phyloP scores from a whole-genome alignment of 2,888 invertebrate genomes.

The Tupiocoris notatus region DNA sequence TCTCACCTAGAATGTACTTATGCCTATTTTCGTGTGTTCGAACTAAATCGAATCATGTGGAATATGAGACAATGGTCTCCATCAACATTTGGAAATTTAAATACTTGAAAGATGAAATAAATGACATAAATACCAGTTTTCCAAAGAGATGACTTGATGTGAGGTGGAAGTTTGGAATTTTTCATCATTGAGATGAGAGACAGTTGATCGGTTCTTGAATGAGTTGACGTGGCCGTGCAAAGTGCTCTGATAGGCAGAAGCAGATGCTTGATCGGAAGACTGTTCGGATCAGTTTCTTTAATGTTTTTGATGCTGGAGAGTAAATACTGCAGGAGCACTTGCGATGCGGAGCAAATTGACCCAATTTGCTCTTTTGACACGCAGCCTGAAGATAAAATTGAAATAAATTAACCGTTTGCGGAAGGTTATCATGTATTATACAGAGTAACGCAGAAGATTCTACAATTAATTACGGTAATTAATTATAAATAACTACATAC shows the following conservation, averaged over 20 bases:
- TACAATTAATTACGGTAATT: no score
- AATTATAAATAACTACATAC: no score
- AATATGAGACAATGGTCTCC: no score
- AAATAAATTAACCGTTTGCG: background rate
- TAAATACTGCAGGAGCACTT: constrained; percentile 67
- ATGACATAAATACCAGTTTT: background rate
- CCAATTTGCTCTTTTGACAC: constrained; percentile 69
- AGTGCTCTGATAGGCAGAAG: constrained; percentile 68
- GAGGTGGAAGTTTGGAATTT: constrained; percentile 65
- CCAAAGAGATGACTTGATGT: constrained; percentile 54
- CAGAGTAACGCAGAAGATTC: no score
- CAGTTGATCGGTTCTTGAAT: constrained; percentile 73
- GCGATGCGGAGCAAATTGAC: constrained; percentile 67
- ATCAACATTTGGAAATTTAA: no score
- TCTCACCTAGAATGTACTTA: no score
- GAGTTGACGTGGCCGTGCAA: constrained; percentile 68
- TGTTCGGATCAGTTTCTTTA: constrained; percentile 49
- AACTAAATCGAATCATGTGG: no score
- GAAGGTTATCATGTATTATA: background rate
- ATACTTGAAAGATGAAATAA: no score
- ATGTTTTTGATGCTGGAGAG: constrained; percentile 55
- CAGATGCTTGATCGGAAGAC: constrained; percentile 59
- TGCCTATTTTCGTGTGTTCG: no score
- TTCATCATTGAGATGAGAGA: constrained; percentile 76
- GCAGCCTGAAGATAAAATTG: constrained; percentile 53